These are phyloP conservation scores for Lophotriccus pileatus DNA, from an alignment of 2,797 vertebrate species.

Conservation along the genomic window DNA sequence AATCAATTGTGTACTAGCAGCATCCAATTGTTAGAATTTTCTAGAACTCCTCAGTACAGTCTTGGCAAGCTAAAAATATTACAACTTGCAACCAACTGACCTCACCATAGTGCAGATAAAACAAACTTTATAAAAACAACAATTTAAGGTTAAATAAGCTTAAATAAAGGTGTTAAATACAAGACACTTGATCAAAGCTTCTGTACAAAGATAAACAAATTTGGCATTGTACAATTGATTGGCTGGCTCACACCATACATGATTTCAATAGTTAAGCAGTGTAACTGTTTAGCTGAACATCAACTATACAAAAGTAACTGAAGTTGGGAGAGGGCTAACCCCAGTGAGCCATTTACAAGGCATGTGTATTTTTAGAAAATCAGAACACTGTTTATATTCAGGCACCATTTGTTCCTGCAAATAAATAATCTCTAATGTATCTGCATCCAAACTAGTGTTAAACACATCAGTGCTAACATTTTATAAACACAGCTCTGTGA, in stretches of 20 bases:
- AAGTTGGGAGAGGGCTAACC: conserved; percentile 62
- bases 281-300: conserved; percentile 76
- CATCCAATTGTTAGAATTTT: conserved; percentile 89
- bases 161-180: conserved; percentile 99
- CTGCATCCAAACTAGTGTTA: conserved; percentile 79
- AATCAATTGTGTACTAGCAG: conserved; percentile 90
- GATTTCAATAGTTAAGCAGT: conserved; percentile 69
- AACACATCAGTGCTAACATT: conserved; percentile 82
- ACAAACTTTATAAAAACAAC: conserved; percentile 80
- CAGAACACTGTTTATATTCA: conserved; percentile 86
- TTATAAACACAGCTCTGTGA: conserved; percentile 78
- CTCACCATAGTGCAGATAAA: conserved; percentile 83
- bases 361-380: conserved; percentile 80
- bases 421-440: conserved; percentile 86
- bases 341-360: conserved; percentile 89
- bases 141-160: conserved; percentile 95
- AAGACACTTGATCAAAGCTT: conserved; percentile 91
- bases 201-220: conserved; percentile 92
- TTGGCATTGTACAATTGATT: conserved; percentile 81
- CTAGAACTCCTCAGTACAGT: conserved; percentile 78
- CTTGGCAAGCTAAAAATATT: conserved; percentile 80
- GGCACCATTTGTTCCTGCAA: conserved; percentile 89
- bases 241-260: conserved; percentile 74
- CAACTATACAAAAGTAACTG: conserved; percentile 72
- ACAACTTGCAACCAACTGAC: conserved; percentile 82